Conservation (phyloP, 2,888 invertebrate genomes). For the Perizoma flavofasciatum region DNA sequence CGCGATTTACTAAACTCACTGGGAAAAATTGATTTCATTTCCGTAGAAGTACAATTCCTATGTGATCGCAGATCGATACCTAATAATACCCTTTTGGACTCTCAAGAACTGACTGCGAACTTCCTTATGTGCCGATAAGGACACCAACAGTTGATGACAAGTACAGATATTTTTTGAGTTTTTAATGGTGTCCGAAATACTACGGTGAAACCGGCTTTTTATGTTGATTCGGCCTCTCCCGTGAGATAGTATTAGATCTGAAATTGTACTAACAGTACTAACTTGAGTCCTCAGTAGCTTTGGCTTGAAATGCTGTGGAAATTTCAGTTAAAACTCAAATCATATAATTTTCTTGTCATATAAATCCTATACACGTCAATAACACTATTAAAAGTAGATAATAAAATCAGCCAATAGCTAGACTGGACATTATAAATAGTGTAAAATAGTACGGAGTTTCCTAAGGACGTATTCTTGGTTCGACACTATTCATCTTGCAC, state of each 20-base stretch:
- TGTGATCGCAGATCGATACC: too few relatives aligned
- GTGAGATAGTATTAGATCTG: constrained; percentile 17
- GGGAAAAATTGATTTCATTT: too few relatives aligned
- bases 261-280: constrained; percentile 12
- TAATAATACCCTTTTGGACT: too few relatives aligned
- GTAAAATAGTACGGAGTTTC: background rate
- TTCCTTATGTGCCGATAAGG: too few relatives aligned
- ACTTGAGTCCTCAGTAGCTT: constrained; percentile 15
- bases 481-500: background rate
- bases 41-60: too few relatives aligned
- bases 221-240: constrained; percentile 2
- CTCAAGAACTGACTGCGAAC: too few relatives aligned
- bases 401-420: background rate
- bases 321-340: background rate
- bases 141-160: too few relatives aligned
- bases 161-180: too few relatives aligned
- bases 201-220: constrained; percentile 1
- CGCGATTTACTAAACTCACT: too few relatives aligned
- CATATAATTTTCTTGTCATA: too few relatives aligned
- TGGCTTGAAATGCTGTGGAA: constrained; percentile 2
- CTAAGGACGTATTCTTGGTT: background rate
- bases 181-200: background rate
- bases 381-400: too few relatives aligned
- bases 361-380: too few relatives aligned
- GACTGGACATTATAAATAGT: background rate